Conservation (phyloP, 2,888 invertebrate genomes). For the Tanytarsus gracilentus region DNA sequence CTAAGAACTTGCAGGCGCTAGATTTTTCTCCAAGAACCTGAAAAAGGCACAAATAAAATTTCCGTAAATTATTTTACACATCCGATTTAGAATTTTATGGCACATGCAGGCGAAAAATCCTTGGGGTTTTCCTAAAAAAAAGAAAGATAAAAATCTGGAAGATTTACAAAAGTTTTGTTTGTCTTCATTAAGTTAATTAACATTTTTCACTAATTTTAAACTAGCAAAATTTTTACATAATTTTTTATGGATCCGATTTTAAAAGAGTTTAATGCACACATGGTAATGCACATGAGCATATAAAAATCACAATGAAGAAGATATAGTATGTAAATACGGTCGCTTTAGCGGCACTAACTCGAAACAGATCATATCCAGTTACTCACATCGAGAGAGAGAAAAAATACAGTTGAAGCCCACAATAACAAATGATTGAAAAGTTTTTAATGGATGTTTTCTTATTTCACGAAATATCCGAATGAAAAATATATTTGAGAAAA, state of each 20-base stretch:
- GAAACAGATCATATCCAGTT: conserved; percentile 31
- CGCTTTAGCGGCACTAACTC: conserved; percentile 30
- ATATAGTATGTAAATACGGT: conserved; percentile 3
- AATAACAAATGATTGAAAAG: background rate
- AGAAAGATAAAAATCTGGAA: no score
- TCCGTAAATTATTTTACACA: background rate
- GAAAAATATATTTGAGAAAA: no score
- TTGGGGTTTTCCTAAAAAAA: background rate
- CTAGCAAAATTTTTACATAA: no score
- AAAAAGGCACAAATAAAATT: background rate
- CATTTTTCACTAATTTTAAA: no score
- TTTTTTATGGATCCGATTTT: no score
- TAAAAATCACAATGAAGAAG: background rate
- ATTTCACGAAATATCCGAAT: background rate
- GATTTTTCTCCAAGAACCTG: no score
- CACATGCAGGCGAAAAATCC: background rate
- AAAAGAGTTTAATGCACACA: no score
- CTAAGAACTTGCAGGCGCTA: background rate
- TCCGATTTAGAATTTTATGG: background rate
- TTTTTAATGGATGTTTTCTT: conserved; percentile 3
- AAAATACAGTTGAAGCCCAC: background rate
- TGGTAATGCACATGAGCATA: no score
- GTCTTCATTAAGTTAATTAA: background rate
- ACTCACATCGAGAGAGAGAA: conserved; percentile 5
- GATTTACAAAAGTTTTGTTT: no score